Evolutionary conservation across 2,888 invertebrate genomes (phyloP).

Genomic region (Oeneis ivallda): DNA sequence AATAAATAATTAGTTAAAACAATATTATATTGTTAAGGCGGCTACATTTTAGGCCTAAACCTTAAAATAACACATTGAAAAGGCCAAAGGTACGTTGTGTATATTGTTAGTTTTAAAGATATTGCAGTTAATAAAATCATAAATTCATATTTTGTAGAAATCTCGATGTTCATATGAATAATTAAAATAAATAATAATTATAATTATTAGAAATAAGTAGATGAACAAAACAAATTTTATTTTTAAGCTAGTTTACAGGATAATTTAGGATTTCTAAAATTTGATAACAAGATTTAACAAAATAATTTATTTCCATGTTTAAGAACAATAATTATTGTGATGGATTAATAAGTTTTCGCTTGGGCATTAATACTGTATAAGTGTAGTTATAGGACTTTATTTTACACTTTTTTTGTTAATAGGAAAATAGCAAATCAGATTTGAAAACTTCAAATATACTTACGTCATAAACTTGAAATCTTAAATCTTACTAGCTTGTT

Average conservation of each 20-base stretch:
- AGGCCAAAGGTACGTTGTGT: conserved; percentile 49
- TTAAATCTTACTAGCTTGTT: conserved; percentile 9
- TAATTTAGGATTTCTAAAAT: background rate
- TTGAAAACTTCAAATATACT: background rate
- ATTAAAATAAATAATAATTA: conserved; percentile 6
- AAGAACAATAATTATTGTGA: background rate
- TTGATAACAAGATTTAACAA: background rate
- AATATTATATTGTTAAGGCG: conserved; percentile 12
- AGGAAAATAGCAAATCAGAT: background rate
- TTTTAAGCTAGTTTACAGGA: background rate
- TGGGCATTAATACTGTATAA: background rate
- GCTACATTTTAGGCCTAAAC: conserved; percentile 41
- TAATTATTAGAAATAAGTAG: conserved; percentile 17
- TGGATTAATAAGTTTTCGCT: background rate
- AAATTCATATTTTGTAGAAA: conserved; percentile 4
- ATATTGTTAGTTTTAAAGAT: conserved; percentile 38
- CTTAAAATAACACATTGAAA: conserved; percentile 34
- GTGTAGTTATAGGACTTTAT: too few relatives aligned
- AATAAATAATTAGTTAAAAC: conserved; percentile 9
- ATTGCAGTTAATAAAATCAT: background rate
- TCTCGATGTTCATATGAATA: conserved; percentile 3
- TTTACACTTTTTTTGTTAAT: background rate
- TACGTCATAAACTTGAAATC: background rate
- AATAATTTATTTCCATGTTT: conserved; percentile 2
- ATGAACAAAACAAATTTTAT: background rate